These are phyloP conservation scores for Sweltsa coloradensis DNA, from an alignment of 1,140 invertebrate species.

Conservation along the genomic window DNA sequence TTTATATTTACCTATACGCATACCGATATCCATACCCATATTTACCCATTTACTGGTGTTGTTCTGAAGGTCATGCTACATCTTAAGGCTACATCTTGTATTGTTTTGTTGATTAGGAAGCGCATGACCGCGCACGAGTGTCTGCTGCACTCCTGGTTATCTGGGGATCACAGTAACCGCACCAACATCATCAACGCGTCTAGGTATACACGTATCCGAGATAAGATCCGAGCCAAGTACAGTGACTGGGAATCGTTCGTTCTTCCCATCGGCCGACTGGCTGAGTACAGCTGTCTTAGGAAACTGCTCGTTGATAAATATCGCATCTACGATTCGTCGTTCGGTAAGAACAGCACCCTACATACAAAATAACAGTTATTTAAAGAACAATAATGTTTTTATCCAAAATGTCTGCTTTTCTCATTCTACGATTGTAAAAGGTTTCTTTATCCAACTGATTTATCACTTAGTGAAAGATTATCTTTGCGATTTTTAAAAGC, in stretches of 20 bases:
- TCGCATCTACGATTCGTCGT: conserved; percentile 89
- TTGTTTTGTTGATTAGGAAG: conserved; percentile 47
- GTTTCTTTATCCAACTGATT: too few relatives aligned
- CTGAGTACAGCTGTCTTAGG: conserved; percentile 94
- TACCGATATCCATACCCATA: too few relatives aligned
- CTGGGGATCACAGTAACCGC: conserved; percentile 62
- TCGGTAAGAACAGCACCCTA: conserved; percentile 68
- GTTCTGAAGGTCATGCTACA: too few relatives aligned
- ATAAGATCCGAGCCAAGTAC: conserved; percentile 74
- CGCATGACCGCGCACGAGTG: conserved; percentile 97
- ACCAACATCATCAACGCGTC: conserved; percentile 67
- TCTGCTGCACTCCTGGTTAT: conserved; percentile 88
- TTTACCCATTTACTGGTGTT: too few relatives aligned
- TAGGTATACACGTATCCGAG: conserved; percentile 74
- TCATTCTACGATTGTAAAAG: too few relatives aligned
- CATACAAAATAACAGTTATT: too few relatives aligned
- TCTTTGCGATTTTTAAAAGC: too few relatives aligned
- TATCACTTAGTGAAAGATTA: too few relatives aligned
- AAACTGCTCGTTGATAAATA: conserved; percentile 95
- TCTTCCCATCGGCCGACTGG: conserved; percentile 87
- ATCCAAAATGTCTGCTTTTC: too few relatives aligned
- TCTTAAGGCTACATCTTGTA: too few relatives aligned
- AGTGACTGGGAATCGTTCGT: conserved; percentile 85
- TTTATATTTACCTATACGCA: too few relatives aligned
- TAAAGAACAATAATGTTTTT: too few relatives aligned